These are phyloP conservation scores for Ormyrus pomaceus DNA, from an alignment of 2,888 invertebrate genomes.

Conservation along the genomic window DNA sequence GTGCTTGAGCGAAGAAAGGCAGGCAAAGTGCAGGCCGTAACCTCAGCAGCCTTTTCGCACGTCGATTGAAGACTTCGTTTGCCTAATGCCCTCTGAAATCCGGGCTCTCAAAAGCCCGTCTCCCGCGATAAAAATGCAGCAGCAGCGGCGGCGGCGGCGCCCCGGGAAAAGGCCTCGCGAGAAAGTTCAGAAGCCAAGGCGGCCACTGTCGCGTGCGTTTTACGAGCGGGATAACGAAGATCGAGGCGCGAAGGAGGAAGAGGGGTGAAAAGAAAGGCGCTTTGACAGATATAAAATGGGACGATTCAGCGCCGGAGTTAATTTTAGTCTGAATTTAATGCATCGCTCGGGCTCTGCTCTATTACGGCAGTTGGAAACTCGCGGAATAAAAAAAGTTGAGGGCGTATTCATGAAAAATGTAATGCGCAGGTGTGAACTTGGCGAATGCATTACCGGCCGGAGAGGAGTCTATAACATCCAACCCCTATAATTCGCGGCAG, in stretches of 20 bases:
- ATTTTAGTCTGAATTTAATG: too few relatives aligned
- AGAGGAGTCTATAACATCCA: too few relatives aligned
- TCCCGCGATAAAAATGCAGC: constrained; percentile 41
- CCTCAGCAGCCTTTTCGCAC: background rate
- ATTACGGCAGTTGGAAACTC: too few relatives aligned
- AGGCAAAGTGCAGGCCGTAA: background rate
- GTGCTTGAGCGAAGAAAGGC: background rate
- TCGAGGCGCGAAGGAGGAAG: constrained; percentile 3
- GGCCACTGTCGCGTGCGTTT: background rate
- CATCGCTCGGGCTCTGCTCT: too few relatives aligned
- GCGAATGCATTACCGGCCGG: too few relatives aligned
- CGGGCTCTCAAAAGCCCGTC: constrained; percentile 33
- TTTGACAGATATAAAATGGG: constrained; percentile 25
- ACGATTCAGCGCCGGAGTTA: background rate
- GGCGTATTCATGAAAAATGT: too few relatives aligned
- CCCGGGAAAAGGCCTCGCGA: background rate
- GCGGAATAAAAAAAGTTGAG: too few relatives aligned
- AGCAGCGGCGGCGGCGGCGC: background rate
- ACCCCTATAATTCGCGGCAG: too few relatives aligned
- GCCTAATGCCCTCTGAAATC: constrained; percentile 35
- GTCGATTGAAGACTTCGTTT: constrained; percentile 24
- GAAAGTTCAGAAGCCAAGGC: constrained; percentile 35
- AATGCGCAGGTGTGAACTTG: too few relatives aligned
- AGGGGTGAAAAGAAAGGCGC: constrained; percentile 10
- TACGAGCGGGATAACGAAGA: constrained; percentile 38